Conservation (phyloP, 53 echinoderm and acorn worm species). For the Paelopatides confundens region DNA sequence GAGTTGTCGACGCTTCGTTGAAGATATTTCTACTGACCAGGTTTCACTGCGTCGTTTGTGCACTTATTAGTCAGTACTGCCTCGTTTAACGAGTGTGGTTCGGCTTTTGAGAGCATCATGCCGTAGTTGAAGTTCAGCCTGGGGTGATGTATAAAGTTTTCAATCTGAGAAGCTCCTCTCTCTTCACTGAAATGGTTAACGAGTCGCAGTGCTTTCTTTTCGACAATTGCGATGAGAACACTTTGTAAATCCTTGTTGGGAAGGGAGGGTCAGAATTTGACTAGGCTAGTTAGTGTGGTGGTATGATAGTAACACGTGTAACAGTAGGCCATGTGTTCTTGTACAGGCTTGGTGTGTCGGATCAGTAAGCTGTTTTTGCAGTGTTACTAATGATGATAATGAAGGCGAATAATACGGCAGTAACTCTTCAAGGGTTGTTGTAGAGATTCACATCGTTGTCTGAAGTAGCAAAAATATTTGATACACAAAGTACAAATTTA, state of each 20-base stretch:
- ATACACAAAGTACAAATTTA: too few species aligned
- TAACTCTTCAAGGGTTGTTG: not conserved
- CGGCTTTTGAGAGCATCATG: not conserved
- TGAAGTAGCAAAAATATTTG: slow-evolving; percentile 16
- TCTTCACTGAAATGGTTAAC: not conserved
- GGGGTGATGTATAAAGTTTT: slow-evolving; percentile 24
- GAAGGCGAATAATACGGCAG: slow-evolving; percentile 30
- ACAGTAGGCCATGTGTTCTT: not conserved
- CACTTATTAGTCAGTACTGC: not conserved
- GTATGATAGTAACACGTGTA: not conserved
- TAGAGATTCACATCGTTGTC: not conserved
- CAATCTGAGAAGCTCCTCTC: slow-evolving; percentile 38
- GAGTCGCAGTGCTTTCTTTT: not conserved
- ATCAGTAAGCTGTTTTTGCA: too few species aligned
- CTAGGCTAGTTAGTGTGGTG: too few species aligned
- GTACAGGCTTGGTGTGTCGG: too few species aligned
- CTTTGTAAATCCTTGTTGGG: not conserved
- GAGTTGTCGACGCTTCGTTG: slow-evolving; percentile 28
- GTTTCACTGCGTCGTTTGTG: not conserved
- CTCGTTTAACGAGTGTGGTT: not conserved
- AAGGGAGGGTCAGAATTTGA: too few species aligned
- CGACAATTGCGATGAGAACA: not conserved
- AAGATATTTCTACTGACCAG: slow-evolving; percentile 22
- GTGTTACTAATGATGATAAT: slow-evolving; percentile 9
- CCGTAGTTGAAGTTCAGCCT: not conserved